A percentile compares a stretch with the other conserved stretches of the same genome.
These are phyloP conservation scores for Linepithema humile DNA, from an alignment of 1,140 invertebrate genomes.

Conservation along the genomic window DNA sequence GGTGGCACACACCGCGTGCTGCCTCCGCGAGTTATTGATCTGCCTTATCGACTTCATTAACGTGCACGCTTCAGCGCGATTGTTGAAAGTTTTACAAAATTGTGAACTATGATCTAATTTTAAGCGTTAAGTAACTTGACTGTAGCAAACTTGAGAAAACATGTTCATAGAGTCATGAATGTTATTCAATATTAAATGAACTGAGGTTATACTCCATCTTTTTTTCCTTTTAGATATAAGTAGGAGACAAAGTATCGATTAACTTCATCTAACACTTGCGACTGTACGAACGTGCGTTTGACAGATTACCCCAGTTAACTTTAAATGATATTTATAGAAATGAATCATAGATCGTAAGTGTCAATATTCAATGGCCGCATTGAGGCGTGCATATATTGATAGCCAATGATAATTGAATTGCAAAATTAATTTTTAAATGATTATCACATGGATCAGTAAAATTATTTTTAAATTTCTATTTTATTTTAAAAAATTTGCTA, in stretches of 20 bases:
- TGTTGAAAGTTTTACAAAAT: not conserved
- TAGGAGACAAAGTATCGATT: not conserved
- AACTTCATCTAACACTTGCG: too few relatives aligned
- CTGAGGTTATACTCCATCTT: not conserved
- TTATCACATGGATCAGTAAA: too few relatives aligned
- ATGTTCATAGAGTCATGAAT: not conserved
- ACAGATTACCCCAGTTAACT: not conserved
- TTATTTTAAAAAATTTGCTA: too few relatives aligned
- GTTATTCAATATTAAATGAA: not conserved
- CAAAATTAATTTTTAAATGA: not conserved
- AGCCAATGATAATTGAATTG: not conserved
- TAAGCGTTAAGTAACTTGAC: not conserved
- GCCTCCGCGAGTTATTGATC: constrained; percentile 22
- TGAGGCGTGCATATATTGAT: not conserved
- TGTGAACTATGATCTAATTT: not conserved
- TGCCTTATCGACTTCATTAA: not conserved
- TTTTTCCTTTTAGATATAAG: not conserved
- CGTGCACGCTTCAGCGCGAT: not conserved
- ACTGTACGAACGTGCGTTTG: not conserved
- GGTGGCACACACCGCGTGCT: constrained; percentile 12
- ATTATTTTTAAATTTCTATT: too few relatives aligned
- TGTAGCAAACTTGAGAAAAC: not conserved
- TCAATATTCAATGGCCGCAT: not conserved
- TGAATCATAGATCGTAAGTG: not conserved
- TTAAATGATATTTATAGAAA: not conserved